phyloP scores from a whole-genome alignment of 2,888 invertebrate genomes.

The Hyles lineata region DNA sequence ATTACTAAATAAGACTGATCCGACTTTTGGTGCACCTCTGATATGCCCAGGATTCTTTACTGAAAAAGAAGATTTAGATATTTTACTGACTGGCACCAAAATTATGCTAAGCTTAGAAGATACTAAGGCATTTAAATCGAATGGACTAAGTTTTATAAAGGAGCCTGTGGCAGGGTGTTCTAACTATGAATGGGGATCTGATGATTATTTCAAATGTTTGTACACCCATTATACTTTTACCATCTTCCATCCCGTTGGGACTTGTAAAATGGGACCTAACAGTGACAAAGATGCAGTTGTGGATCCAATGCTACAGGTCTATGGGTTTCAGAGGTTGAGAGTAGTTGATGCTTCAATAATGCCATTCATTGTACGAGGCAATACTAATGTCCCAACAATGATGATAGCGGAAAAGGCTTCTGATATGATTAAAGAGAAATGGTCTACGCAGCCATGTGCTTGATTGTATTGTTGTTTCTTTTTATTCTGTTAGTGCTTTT shows the following conservation, averaged over 20 bases:
- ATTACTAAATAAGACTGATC: constrained; percentile 87
- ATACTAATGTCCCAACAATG: constrained; percentile 93
- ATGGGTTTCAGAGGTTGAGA: constrained; percentile 86
- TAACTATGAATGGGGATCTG: constrained; percentile 83
- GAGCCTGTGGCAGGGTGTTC: constrained; percentile 85
- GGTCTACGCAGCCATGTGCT: background rate
- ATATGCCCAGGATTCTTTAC: constrained; percentile 89
- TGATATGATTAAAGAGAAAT: constrained; percentile 28
- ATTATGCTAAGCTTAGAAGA: constrained; percentile 85
- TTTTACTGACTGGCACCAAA: constrained; percentile 86
- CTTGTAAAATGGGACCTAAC: constrained; percentile 89
- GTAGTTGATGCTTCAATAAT: constrained; percentile 89
- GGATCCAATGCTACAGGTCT: constrained; percentile 85
- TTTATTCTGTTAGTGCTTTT: too few relatives aligned
- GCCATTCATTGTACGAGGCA: constrained; percentile 87
- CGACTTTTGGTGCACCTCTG: constrained; percentile 88
- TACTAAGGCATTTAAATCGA: constrained; percentile 84
- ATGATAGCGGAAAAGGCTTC: constrained; percentile 93
- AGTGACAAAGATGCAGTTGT: constrained; percentile 87
- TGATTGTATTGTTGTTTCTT: too few relatives aligned
- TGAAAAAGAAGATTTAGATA: constrained; percentile 85
- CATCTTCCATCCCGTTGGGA: constrained; percentile 88
- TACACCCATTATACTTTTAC: constrained; percentile 88
- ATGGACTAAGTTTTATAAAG: constrained; percentile 83
- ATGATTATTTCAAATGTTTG: constrained; percentile 88